These are phyloP conservation scores for Pristionchus fissidentatus DNA, from an alignment of 2,888 invertebrate genomes.

Conservation along the genomic window DNA sequence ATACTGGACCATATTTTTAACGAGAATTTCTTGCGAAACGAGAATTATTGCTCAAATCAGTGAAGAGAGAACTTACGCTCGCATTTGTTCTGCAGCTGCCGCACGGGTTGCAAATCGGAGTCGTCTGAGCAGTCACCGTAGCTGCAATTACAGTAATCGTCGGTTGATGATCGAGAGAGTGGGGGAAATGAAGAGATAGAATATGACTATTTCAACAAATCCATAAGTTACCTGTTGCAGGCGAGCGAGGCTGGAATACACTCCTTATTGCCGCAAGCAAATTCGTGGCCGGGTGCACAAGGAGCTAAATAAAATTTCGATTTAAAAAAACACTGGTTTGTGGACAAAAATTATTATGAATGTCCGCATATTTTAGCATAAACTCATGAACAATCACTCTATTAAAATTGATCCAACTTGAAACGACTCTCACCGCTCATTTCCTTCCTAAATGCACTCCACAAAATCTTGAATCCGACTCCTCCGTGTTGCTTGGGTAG, in stretches of 20 bases:
- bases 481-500: conserved; percentile 23
- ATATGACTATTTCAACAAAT: not conserved
- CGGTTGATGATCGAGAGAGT: no score
- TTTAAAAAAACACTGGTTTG: not conserved
- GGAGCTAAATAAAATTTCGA: conserved; percentile 41
- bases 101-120: conserved; percentile 57
- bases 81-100: conserved; percentile 60
- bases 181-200: no score
- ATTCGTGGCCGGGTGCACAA: conserved; percentile 53
- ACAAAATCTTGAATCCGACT: conserved; percentile 63
- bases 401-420: no score
- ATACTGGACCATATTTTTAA: not conserved
- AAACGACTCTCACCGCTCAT: conserved; percentile 55
- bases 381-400: not conserved
- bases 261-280: conserved; percentile 62
- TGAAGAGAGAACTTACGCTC: conserved; percentile 55
- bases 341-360: not conserved
- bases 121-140: conserved; percentile 63
- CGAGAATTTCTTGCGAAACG: not conserved
- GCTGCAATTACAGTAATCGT: no score
- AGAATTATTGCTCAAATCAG: not conserved
- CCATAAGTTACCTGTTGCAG: conserved; percentile 51
- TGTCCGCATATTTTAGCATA: conserved; percentile 52
- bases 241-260: conserved; percentile 63
- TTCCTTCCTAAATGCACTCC: conserved; percentile 58